These are phyloP conservation scores for Choristoneura rosaceana DNA, from an alignment of 2,888 invertebrate genomes.

Conservation along the genomic window DNA sequence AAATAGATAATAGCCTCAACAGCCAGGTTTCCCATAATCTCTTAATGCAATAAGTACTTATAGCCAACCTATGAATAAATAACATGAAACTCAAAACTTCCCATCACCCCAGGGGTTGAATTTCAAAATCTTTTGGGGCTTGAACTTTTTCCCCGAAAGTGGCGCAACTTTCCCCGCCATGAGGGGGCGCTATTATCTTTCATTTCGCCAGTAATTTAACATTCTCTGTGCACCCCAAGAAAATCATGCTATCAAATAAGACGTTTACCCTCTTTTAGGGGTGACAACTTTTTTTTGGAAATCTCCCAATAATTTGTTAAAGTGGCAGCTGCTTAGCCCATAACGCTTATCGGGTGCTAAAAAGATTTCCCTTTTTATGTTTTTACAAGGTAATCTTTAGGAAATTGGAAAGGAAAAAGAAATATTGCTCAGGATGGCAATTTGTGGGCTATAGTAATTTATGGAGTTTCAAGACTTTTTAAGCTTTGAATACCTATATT, in stretches of 20 bases:
- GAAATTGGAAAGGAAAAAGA: conserved; percentile 47
- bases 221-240: conserved; percentile 76
- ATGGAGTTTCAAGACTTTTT: conserved; percentile 21
- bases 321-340: conserved; percentile 82
- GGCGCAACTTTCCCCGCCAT: conserved; percentile 70
- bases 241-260: conserved; percentile 83
- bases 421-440: conserved; percentile 38
- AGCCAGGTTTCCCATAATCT: conserved; percentile 31
- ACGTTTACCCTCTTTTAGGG: conserved; percentile 72
- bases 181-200: conserved; percentile 82
- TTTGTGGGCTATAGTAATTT: conserved; percentile 36
- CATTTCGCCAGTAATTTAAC: conserved; percentile 84
- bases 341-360: conserved; percentile 81
- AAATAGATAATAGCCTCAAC: conserved; percentile 32
- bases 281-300: conserved; percentile 81
- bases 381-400: conserved; percentile 48
- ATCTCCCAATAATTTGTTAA: conserved; percentile 83
- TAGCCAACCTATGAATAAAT: conserved; percentile 77
- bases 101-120: conserved; percentile 66
- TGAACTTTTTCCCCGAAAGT: conserved; percentile 74
- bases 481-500: background rate
- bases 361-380: conserved; percentile 63
- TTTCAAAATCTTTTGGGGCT: conserved; percentile 78
- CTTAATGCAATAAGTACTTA: conserved; percentile 40
- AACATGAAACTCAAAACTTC: conserved; percentile 66